These are phyloP conservation scores for Cinclus mexicanus DNA, from an alignment of 2,113 vertebrate genomes.

Conservation along the genomic window DNA sequence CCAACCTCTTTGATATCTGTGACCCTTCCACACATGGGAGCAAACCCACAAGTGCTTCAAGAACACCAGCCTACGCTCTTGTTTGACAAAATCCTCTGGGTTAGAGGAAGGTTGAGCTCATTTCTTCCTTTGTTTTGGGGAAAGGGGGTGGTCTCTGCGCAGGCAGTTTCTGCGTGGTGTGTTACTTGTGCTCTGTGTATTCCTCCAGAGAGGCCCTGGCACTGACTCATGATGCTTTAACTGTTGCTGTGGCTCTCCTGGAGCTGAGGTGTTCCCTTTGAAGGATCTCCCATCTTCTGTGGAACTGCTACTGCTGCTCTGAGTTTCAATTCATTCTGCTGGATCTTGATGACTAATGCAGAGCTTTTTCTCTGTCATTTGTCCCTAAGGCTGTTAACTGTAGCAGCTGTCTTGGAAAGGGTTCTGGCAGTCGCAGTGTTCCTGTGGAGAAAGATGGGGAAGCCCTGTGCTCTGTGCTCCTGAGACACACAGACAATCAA, in stretches of 20 bases:
- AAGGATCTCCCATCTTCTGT: neutral
- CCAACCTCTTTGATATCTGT: neutral
- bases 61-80: neutral
- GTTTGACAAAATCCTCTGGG: constrained; percentile 1
- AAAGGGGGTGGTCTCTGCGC: neutral
- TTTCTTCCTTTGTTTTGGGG: neutral
- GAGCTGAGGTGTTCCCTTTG: neutral
- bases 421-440: neutral
- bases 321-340: neutral
- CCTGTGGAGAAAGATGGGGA: fast-evolving
- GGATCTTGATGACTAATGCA: neutral
- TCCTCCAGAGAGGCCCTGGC: neutral
- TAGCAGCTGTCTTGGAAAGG: neutral
- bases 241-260: neutral
- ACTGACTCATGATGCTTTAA: constrained; percentile 2
- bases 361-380: neutral
- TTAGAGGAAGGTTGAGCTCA: neutral
- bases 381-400: neutral
- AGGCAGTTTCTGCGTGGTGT: neutral
- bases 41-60: neutral
- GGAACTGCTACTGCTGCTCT: neutral
- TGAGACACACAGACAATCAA: neutral
- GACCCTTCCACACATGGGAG: neutral
- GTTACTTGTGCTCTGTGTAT: neutral
- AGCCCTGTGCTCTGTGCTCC: neutral